Base-by-base conservation (phyloP, 2,797 vertebrate species). In the Myotis pilosus region DNA sequence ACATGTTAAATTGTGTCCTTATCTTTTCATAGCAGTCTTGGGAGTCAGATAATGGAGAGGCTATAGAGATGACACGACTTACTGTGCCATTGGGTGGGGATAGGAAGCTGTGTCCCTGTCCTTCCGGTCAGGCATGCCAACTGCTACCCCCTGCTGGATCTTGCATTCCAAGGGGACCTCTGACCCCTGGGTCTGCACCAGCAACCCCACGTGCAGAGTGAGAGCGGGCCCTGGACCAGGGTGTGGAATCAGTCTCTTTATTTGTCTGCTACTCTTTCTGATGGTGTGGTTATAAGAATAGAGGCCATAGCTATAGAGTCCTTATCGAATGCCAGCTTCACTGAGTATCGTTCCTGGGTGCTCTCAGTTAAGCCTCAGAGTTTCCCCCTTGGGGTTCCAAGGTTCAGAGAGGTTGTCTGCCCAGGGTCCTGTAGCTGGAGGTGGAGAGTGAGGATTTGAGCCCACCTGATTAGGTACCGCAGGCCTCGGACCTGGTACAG, bases 171-270 rank as follows among this genome's bases (percentile, higher is more conserved):
- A 78, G 68, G 68, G 51, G 74, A 20, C 22, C 84, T 91, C 47
- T 75, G 3, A 91, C 82, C 75, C 36, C 64, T 36, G 82, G 47
- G 17, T 92, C 44, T 87, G 80, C 55, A 72, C 76, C 78, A 66
- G n/a, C 94, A 85, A 41, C 82, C 85, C 38, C 68, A 78, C 33
- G 71, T 79, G 44, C 22, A 0, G 19, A 22, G 7, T 23, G n/a
- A 89, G 68, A 28, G 51, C 0, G 1, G 38, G 23, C 92, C 68
- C 28, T 47, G 93, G 80, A 62, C 55, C 41, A 76, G 74, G 55
- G 4, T 13, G 30, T 57, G 33, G 87, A 10, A 23, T 88, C 86
- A 84, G 86, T 82, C 66, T 94, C n/a, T 64, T 19, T 41, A 47
- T 62, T 60, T 41, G 30, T 41, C 64, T 60, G 30, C 72, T 87